These are phyloP conservation scores for Belgica antarctica DNA, from an alignment of 2,888 invertebrate genomes.

Conservation along the genomic window DNA sequence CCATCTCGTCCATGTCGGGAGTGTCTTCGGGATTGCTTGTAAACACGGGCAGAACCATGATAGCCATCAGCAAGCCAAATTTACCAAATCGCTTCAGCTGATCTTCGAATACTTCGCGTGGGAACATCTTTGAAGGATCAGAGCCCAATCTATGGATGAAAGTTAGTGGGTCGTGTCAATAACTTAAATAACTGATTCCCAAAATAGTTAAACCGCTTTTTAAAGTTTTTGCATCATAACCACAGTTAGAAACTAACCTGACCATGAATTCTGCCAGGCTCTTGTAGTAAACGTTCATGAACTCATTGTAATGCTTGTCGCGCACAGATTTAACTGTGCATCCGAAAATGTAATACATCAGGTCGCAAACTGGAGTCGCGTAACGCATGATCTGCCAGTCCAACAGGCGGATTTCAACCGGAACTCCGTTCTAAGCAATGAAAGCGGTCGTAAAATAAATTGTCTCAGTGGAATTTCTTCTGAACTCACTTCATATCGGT, in stretches of 20 bases:
- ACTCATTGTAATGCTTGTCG: conserved; percentile 47
- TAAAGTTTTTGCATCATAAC: not conserved
- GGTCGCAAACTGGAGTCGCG: conserved; percentile 51
- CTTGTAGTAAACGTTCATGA: conserved; percentile 49
- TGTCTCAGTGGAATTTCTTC: too few species aligned
- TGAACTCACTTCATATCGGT: conserved; percentile 45
- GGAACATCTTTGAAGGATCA: conserved; percentile 47
- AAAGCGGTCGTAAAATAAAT: conserved; percentile 12
- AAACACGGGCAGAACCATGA: conserved; percentile 51
- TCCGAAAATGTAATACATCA: conserved; percentile 51
- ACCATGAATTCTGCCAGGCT: conserved; percentile 48
- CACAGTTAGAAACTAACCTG: not conserved
- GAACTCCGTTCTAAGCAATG: conserved; percentile 45
- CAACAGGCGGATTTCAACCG: conserved; percentile 49
- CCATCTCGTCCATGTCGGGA: conserved; percentile 45
- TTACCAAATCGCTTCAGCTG: conserved; percentile 49
- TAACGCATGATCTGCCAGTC: conserved; percentile 53
- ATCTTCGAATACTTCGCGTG: conserved; percentile 48
- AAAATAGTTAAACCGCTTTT: too few species aligned
- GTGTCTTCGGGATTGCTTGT: conserved; percentile 49
- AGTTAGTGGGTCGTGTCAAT: too few species aligned
- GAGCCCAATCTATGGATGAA: conserved; percentile 48
- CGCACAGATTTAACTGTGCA: conserved; percentile 50
- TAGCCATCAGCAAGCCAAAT: conserved; percentile 50
- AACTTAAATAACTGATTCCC: too few species aligned